These are phyloP conservation scores for Zosterops japonicus DNA, from an alignment of 2,113 vertebrate genomes.

Conservation along the genomic window DNA sequence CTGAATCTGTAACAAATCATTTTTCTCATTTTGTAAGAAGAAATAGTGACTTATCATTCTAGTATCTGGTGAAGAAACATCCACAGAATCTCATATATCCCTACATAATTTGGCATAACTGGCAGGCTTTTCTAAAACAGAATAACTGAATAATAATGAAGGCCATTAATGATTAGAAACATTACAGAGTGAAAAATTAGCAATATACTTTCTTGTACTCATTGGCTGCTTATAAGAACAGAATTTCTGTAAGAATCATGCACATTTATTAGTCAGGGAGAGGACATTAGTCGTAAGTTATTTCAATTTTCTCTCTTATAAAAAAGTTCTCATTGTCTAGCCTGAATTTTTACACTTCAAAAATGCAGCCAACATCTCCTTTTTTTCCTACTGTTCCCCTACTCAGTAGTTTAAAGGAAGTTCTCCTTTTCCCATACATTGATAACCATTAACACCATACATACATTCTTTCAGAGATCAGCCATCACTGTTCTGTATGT, in stretches of 20 bases:
- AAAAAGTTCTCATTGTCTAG: neutral
- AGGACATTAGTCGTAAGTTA: neutral
- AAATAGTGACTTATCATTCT: constrained; percentile 1
- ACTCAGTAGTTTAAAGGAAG: neutral
- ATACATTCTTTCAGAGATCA: neutral
- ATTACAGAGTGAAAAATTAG: constrained; percentile 26
- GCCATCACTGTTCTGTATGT: neutral
- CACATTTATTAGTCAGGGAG: neutral
- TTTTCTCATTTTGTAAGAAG: neutral
- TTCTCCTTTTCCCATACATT: neutral
- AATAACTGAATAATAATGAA: constrained; percentile 60
- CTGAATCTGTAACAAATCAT: neutral
- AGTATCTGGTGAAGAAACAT: neutral
- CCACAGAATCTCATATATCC: neutral
- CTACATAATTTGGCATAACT: constrained; percentile 3
- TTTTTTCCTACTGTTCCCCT: neutral
- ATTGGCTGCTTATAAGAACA: neutral
- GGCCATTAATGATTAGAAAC: constrained; percentile 42
- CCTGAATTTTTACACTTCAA: neutral
- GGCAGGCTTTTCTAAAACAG: constrained; percentile 25
- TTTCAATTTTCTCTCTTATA: neutral
- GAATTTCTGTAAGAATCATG: neutral
- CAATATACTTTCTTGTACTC: constrained; percentile 1
- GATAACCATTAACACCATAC: neutral
- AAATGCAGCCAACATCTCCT: neutral